Evolutionary conservation across 2,888 invertebrate species (phyloP).

Genomic region (Ryuthela nishihirai): DNA sequence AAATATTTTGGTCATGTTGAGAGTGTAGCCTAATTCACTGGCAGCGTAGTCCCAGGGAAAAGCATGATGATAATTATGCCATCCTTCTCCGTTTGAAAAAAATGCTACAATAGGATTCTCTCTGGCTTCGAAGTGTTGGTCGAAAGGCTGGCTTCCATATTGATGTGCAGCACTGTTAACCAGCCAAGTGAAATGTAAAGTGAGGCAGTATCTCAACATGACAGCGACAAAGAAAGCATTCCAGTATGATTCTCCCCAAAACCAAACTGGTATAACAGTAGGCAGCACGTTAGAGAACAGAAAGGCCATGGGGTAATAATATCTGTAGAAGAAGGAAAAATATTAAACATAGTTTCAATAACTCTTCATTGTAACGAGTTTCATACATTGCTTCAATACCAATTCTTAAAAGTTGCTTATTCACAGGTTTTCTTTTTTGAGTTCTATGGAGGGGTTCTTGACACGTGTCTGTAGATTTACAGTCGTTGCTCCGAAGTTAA

Average conservation of each 20-base stretch:
- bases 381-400: no score
- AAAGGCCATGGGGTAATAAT: constrained; percentile 22
- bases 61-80: constrained; percentile 52
- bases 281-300: constrained; percentile 55
- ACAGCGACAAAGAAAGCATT: constrained; percentile 75
- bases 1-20: constrained; percentile 50
- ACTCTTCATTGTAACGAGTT: no score
- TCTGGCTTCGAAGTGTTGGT: constrained; percentile 50
- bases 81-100: constrained; percentile 46
- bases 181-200: constrained; percentile 57
- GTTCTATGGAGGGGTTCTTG: no score
- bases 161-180: constrained; percentile 55
- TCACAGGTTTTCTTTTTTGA: no score
- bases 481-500: no score
- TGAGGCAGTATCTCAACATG: constrained; percentile 70
- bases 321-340: constrained; percentile 26
- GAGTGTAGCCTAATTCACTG: constrained; percentile 49
- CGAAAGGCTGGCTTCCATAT: constrained; percentile 54
- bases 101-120: constrained; percentile 50
- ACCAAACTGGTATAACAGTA: constrained; percentile 70
- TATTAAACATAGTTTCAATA: no score
- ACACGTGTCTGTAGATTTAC: no score
- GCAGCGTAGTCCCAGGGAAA: constrained; percentile 45
- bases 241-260: constrained; percentile 74
- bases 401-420: no score